Percentiles rank a stretch among this genome's conserved stretches.
phyloP scores from a whole-genome alignment of 2,888 invertebrate genomes.

The Oeneis ivallda region DNA sequence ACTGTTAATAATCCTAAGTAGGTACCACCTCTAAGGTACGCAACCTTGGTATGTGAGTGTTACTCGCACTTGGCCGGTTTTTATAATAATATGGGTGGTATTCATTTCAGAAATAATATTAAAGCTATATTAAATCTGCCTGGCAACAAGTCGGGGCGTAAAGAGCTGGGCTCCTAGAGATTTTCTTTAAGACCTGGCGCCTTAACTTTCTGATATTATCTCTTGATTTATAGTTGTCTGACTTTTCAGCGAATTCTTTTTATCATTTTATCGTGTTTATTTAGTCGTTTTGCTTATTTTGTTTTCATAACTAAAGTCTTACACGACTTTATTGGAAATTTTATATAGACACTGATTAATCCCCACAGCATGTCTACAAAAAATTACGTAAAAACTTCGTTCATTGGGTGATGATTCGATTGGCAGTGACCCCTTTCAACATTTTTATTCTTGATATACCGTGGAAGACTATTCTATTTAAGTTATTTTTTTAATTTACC shows the following conservation, averaged over 20 bases:
- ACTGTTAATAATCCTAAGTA: too few relatives aligned
- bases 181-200: constrained; percentile 25
- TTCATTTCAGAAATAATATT: constrained; percentile 13
- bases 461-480: too few relatives aligned
- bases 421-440: too few relatives aligned
- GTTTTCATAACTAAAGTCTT: not conserved
- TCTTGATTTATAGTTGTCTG: constrained; percentile 21
- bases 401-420: too few relatives aligned
- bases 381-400: too few relatives aligned
- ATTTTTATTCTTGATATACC: too few relatives aligned
- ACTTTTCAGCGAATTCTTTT: constrained; percentile 8
- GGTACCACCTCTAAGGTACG: too few relatives aligned
- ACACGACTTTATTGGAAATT: not conserved
- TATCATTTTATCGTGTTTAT: not conserved
- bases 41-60: too few relatives aligned
- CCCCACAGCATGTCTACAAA: too few relatives aligned
- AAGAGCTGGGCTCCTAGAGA: constrained; percentile 18
- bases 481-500: too few relatives aligned
- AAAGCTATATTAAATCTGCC: constrained; percentile 16
- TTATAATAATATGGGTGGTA: not conserved
- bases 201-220: constrained; percentile 24
- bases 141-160: constrained; percentile 3
- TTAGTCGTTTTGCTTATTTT: not conserved
- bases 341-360: too few relatives aligned
- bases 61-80: too few relatives aligned